Evolutionary conservation across 2,797 vertebrate genomes (phyloP).

Genomic region (Sardinella longiceps): DNA sequence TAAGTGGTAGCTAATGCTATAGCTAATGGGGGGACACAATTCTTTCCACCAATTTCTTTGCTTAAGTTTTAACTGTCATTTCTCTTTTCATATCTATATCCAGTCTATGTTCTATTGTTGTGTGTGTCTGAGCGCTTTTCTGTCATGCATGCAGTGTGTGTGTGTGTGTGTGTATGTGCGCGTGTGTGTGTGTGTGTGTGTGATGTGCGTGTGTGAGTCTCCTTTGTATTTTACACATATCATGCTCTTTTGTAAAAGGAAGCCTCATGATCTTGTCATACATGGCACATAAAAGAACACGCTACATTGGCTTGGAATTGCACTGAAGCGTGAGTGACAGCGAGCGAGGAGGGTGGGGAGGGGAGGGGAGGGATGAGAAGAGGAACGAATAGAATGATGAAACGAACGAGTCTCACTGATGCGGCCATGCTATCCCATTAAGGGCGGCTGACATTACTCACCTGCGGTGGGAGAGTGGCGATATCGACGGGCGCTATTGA

Average conservation of each 20-base stretch:
- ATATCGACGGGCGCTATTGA: slow-evolving; percentile 60
- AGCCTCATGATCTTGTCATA: not conserved
- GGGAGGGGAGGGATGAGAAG: not conserved
- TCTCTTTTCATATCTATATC: too few relatives aligned
- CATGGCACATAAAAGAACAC: not conserved
- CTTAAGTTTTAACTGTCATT: too few relatives aligned
- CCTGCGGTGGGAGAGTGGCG: slow-evolving; percentile 44
- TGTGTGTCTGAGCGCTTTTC: too few relatives aligned
- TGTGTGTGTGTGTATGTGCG: not conserved
- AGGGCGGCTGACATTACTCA: slow-evolving; percentile 64
- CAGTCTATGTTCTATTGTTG: not conserved
- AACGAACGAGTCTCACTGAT: slow-evolving; percentile 60
- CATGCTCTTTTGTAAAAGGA: not conserved
- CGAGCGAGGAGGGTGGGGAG: not conserved
- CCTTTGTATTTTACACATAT: not conserved
- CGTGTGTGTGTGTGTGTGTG: not conserved
- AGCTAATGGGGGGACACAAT: too few relatives aligned
- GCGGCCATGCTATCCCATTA: slow-evolving; percentile 55
- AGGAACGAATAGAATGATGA: not conserved
- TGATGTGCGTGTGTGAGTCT: not conserved
- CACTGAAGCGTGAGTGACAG: not conserved
- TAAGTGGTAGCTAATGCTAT: too few relatives aligned
- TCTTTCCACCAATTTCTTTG: too few relatives aligned
- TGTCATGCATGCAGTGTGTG: not conserved
- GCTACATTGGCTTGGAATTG: not conserved